Base-by-base conservation (phyloP, 2,888 invertebrate genomes). In the Tachystola acroxantha region DNA sequence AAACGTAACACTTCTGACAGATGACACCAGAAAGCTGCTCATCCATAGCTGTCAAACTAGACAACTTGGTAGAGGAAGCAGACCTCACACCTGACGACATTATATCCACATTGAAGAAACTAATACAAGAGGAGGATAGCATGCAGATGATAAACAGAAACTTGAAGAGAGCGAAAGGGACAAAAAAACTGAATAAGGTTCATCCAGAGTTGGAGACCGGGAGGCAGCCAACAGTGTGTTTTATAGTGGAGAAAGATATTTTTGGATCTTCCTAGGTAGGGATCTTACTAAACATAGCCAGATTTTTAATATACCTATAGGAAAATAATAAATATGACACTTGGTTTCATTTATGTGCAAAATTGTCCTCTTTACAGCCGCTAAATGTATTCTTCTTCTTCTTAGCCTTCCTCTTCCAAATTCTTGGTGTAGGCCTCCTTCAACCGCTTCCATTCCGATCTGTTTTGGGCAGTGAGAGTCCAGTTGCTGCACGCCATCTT, bases 21-120 rank as follows among this genome's bases (percentile, higher is more conserved):
- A 53, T 80, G 52, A 53, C 74, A 10, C 50, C 78, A 10, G 76
- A 79, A 44, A 68, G 57, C 41, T 77, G 81, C 45, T 59, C 67
- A 16, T 53, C 66, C 38, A 52, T 77, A 26, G 78, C 72, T 43
- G 67, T 79, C 38, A 74, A 78, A 54, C 58, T 79, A 3, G 75
- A 78, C 47, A 56, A 36, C 2, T 36, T 71, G 28, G 50, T 55
- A 29, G 62, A 61, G 9, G 48, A 37, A 7, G 13, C 29, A 11
- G 35, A 50, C 7, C 43, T 46, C 9, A 46, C 60, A 1, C 45
- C 63, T 1, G 24, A 42, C 0, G 46, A 56, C 35, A 58, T 78
- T 20, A 34, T 72, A 7, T 26, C 32, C 1, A 45, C 43, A 0
- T 62, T 73, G 32, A 58, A 57, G 45, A 61, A 57, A 11, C 50